These are phyloP conservation scores for Microcebus griseorufus DNA, from an alignment of 2,113 vertebrate species.

Conservation along the genomic window DNA sequence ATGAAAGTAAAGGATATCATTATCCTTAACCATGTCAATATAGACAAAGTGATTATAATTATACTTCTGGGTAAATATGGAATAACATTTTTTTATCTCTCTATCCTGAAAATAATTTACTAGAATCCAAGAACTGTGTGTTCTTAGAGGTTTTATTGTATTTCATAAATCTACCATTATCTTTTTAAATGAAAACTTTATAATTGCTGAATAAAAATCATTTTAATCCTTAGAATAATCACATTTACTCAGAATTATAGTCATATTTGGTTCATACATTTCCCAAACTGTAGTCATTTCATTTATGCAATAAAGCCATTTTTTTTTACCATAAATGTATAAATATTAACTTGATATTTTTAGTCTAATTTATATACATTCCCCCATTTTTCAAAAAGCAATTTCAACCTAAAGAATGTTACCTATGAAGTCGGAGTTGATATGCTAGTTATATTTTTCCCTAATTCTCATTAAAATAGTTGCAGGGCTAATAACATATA, in stretches of 20 bases:
- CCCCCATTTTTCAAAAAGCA: not conserved
- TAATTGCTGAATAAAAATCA: not conserved
- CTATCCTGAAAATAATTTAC: slow-evolving; percentile 5
- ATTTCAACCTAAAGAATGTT: not conserved
- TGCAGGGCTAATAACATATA: not conserved
- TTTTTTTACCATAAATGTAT: not conserved
- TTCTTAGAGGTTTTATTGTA: not conserved
- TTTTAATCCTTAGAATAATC: not conserved
- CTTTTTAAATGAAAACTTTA: slow-evolving; percentile 9
- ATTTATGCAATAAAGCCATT: not conserved
- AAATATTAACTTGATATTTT: not conserved
- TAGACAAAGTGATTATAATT: slow-evolving; percentile 14
- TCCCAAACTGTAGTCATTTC: not conserved
- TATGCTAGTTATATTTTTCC: not conserved
- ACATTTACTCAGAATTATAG: not conserved
- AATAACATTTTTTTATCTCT: slow-evolving; percentile 20
- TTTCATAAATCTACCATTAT: not conserved
- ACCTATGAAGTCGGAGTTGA: not conserved
- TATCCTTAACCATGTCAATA: not conserved
- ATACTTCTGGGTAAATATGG: not conserved
- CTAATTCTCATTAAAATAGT: not conserved
- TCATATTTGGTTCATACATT: not conserved
- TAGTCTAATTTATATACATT: not conserved
- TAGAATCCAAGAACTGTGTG: not conserved
- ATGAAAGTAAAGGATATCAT: not conserved